Evolutionary conservation across 92 coral and sea anemone genomes (phyloP).

Genomic region (Epizoanthus scotinus): DNA sequence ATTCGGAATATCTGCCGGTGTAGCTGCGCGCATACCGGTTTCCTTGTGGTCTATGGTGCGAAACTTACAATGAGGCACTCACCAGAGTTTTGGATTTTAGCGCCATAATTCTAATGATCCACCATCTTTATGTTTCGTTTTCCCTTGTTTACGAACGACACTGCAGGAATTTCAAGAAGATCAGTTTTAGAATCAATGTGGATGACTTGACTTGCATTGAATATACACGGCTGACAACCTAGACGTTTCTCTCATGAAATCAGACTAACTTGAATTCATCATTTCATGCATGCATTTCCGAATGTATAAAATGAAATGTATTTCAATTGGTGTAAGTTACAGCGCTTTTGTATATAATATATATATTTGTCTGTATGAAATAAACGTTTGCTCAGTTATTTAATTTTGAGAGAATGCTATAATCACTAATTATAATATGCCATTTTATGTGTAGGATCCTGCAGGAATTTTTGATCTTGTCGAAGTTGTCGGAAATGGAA

Average conservation of each 20-base stretch:
- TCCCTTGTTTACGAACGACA: background rate
- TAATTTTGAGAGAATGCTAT: background rate
- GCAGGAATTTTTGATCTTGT: conserved; percentile 97
- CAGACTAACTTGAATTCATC: too few species aligned
- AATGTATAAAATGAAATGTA: too few species aligned
- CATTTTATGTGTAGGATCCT: conserved; percentile 72
- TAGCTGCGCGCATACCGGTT: conserved; percentile 10
- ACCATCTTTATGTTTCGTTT: background rate
- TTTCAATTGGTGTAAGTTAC: too few species aligned
- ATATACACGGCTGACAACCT: too few species aligned
- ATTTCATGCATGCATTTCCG: too few species aligned
- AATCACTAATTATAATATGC: background rate
- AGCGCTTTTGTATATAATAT: too few species aligned
- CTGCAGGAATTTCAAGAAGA: background rate
- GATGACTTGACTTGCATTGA: too few species aligned
- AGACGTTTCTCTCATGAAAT: too few species aligned
- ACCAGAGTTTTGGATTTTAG: background rate
- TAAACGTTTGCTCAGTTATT: background rate
- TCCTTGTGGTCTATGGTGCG: background rate
- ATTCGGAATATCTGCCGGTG: conserved; percentile 5
- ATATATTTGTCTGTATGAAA: background rate
- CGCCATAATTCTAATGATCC: background rate
- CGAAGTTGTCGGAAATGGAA: conserved; percentile 99
- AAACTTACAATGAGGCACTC: conserved; percentile 19
- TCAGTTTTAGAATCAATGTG: conserved; percentile 4